Percentiles rank a stretch among this genome's conserved stretches.
Conservation (phyloP, 2,113 vertebrate species). For the Gymnobelideus leadbeateri region DNA sequence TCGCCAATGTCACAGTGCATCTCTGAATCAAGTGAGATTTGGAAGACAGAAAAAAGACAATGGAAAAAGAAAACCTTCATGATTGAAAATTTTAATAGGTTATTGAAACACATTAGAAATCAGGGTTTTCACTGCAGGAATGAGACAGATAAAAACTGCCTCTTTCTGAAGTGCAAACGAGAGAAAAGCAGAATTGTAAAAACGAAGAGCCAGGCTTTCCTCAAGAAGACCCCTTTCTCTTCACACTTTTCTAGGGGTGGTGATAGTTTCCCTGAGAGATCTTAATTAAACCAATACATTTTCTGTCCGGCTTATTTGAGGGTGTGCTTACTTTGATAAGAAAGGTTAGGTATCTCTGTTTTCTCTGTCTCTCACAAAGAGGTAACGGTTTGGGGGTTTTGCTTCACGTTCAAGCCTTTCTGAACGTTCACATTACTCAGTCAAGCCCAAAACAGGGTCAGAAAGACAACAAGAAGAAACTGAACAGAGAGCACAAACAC, state of each 20-base stretch:
- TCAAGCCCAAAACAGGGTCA: slow-evolving; percentile 53
- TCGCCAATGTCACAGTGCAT: slow-evolving; percentile 66
- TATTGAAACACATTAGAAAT: slow-evolving; percentile 79
- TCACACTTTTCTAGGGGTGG: slow-evolving; percentile 68
- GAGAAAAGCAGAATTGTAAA: slow-evolving; percentile 71
- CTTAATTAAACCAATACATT: slow-evolving; percentile 83
- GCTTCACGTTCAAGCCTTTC: slow-evolving; percentile 77
- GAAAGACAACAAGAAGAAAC: slow-evolving; percentile 53
- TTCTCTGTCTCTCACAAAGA: slow-evolving; percentile 67
- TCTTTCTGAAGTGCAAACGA: slow-evolving; percentile 75
- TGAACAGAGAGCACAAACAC: slow-evolving; percentile 65
- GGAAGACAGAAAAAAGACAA: slow-evolving; percentile 63
- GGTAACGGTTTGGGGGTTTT: slow-evolving; percentile 74
- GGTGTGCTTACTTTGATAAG: slow-evolving; percentile 67
- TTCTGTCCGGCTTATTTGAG: slow-evolving; percentile 72
- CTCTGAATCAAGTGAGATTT: slow-evolving; percentile 58
- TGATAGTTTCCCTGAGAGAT: slow-evolving; percentile 76
- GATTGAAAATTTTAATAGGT: slow-evolving; percentile 79
- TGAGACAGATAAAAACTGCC: slow-evolving; percentile 74
- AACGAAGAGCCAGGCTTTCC: slow-evolving; percentile 47
- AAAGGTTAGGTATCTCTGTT: slow-evolving; percentile 73
- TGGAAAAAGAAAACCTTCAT: slow-evolving; percentile 63
- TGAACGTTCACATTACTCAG: slow-evolving; percentile 59
- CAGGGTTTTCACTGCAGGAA: slow-evolving; percentile 71
- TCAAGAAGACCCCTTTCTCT: slow-evolving; percentile 64